Base-by-base conservation (phyloP, 2,797 vertebrate species). In the Gadopsis bispinosus region DNA sequence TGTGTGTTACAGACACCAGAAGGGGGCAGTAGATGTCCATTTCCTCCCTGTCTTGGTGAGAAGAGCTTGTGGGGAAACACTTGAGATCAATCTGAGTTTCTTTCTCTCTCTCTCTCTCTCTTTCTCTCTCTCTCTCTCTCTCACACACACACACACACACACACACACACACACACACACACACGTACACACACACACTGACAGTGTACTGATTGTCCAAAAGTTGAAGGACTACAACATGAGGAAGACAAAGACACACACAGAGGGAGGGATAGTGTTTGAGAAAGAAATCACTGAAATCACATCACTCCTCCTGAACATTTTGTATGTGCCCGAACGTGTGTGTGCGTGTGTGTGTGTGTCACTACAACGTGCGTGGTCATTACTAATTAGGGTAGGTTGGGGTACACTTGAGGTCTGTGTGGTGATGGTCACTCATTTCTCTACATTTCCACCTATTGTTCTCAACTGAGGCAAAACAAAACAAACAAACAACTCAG, bases 1-100 rank as follows among this genome's bases (percentile, higher is more conserved):
- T 29, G 13, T 37, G 39, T 31, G 16, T 26, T 35, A 16, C 11
- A 61, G 3, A 22, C 31, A 55, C 82, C 87, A 86, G 41, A 41
- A 65, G 91, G 83, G 81, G 90, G 80, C 82, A 84, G 79, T 82
- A 88, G 74, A 86, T 73, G 59, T 79, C 70, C 62, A 86, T 58
- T 69, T 85, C 53, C 17, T 53, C 11, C 1, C 0, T 29, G 31
- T n/a, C 0, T 3, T 2, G 5, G 20, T 37, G 10, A 47, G 7
- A 13, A 3, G n/a, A 4, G 39, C 31, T 50, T 29, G 26, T 62
- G 16, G 11, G 29, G 41, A 67, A 41, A 45, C 20, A 12, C 17
- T 35, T 14, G 11, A 39, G 43, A 19, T 45, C 29, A 62, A 19
- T 60, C n/a, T 33, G 47, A 29, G 12, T 51, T 9, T 29, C 26